These are phyloP conservation scores for Dipodomys ordii DNA, from an alignment of 2,113 vertebrate genomes.

Conservation along the genomic window DNA sequence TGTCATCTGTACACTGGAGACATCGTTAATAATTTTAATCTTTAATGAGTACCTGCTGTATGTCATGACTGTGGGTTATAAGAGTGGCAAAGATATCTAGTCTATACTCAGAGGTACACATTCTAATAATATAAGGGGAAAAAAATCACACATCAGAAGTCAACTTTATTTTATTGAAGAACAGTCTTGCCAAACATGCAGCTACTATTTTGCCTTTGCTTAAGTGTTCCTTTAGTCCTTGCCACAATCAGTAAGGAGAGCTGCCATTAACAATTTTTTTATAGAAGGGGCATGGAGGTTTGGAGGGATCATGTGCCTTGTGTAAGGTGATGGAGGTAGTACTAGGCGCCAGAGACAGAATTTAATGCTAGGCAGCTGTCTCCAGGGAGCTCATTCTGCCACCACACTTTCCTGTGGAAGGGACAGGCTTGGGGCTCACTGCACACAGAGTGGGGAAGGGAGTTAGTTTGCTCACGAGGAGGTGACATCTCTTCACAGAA, in stretches of 20 bases:
- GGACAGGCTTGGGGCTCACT: rapidly evolving
- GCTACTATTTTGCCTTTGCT: not conserved
- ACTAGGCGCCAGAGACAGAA: not conserved
- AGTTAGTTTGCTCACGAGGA: no score
- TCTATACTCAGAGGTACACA: not conserved
- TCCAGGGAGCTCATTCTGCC: not conserved
- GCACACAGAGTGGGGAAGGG: not conserved
- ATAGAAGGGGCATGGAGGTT: not conserved
- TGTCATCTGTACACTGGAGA: not conserved
- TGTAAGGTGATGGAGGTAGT: not conserved
- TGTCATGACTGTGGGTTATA: not conserved
- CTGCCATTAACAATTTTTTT: not conserved
- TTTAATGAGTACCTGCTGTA: not conserved
- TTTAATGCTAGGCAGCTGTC: not conserved
- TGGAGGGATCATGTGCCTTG: not conserved
- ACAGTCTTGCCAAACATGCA: not conserved
- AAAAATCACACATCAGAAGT: not conserved
- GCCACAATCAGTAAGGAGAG: not conserved
- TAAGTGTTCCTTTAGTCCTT: not conserved
- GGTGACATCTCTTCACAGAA: not conserved
- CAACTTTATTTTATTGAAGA: not conserved
- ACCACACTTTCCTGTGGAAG: not conserved
- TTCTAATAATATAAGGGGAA: not conserved
- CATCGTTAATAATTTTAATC: not conserved
- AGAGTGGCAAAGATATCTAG: not conserved